Percentiles rank a stretch among this genome's conserved stretches.
Conservation (phyloP, 2,797 vertebrate genomes). For the Melanogrammus aeglefinus region DNA sequence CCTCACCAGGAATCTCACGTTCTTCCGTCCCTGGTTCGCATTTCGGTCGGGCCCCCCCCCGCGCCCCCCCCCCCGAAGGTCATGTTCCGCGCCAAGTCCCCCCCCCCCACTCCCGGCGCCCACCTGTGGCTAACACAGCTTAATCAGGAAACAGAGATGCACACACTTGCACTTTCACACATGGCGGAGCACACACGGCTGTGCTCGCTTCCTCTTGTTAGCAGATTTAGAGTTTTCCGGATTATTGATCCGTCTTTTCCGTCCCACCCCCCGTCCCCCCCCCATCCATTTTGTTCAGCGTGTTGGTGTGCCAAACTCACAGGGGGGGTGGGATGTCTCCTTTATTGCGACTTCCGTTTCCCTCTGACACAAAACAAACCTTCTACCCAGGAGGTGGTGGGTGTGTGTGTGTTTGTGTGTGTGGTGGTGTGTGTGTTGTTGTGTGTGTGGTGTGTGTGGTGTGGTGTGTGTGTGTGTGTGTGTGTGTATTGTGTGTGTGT, state of each 20-base stretch:
- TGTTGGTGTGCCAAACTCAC: no score
- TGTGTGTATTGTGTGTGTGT: no score
- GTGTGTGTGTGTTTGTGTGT: no score
- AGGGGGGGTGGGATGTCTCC: no score
- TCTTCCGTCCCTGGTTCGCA: no score
- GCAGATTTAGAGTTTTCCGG: neutral
- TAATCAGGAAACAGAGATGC: conserved; percentile 45
- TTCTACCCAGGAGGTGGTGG: neutral
- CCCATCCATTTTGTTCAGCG: no score
- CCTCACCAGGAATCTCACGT: no score
- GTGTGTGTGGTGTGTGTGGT: no score
- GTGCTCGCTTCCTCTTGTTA: conserved; percentile 5
- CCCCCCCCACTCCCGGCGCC: conserved; percentile 7
- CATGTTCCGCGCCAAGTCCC: neutral
- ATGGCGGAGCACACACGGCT: conserved; percentile 19
- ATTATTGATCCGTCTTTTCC: neutral
- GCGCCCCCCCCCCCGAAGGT: no score
- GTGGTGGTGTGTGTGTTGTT: no score
- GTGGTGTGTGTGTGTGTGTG: no score
- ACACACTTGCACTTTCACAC: conserved; percentile 61
- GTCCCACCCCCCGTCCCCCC: neutral
- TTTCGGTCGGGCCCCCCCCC: no score
- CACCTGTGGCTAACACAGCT: conserved; percentile 8
- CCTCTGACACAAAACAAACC: neutral
- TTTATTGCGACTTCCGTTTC: neutral